These are phyloP conservation scores for Ailurus styani DNA, from an alignment of 2,113 vertebrate species.

Conservation along the genomic window DNA sequence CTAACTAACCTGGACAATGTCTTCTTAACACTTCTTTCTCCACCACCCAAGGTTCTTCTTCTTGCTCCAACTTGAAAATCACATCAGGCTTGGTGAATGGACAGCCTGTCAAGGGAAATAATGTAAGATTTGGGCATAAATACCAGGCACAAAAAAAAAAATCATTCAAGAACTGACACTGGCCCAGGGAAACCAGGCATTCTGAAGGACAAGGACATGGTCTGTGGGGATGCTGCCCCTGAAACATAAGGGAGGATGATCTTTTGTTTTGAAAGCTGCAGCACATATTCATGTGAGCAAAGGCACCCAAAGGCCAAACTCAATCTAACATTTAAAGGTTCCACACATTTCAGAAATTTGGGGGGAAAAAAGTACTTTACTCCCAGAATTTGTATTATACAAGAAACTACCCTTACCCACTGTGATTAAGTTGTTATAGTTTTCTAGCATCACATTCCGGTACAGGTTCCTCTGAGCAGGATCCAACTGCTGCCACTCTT, in stretches of 20 bases:
- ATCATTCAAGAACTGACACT: background rate
- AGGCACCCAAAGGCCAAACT: background rate
- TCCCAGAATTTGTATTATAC: background rate
- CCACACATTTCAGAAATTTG: background rate
- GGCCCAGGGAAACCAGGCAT: background rate
- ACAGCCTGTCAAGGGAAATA: conserved; percentile 20
- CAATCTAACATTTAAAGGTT: background rate
- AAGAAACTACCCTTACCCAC: conserved; percentile 61
- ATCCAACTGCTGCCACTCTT: conserved; percentile 70
- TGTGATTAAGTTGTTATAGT: conserved; percentile 70
- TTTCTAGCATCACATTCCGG: conserved; percentile 73
- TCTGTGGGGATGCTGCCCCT: background rate
- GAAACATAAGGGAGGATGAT: background rate
- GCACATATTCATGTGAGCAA: background rate
- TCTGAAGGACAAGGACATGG: background rate
- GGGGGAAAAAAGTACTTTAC: background rate
- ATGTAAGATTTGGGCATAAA: background rate
- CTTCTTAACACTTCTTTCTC: conserved; percentile 31
- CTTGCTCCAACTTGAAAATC: conserved; percentile 69
- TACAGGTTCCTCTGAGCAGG: conserved; percentile 64
- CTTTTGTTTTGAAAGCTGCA: background rate
- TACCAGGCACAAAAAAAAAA: background rate
- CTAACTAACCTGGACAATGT: conserved; percentile 55
- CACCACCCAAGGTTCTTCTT: conserved; percentile 55
- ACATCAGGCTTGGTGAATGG: conserved; percentile 68